phyloP scores from a whole-genome alignment of 1,140 invertebrate species.

The Ceratosolen fusciceps region DNA sequence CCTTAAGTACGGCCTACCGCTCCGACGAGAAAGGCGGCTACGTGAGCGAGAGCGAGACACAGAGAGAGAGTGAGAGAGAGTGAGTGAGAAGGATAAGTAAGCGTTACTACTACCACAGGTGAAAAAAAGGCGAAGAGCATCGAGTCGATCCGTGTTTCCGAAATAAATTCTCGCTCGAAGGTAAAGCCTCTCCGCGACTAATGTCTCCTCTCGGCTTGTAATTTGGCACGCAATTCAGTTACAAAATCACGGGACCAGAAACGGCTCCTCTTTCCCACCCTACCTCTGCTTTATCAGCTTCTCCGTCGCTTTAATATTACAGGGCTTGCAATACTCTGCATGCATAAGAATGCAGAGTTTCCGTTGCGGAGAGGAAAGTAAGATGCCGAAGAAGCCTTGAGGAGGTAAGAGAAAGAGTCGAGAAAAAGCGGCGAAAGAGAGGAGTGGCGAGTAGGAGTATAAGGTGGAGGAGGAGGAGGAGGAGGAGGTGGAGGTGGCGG shows the following conservation, averaged over 20 bases:
- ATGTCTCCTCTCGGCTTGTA: not conserved
- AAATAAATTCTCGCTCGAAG: not conserved
- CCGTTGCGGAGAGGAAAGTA: not conserved
- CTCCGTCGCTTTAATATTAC: not conserved
- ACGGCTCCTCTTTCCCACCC: constrained; percentile 8
- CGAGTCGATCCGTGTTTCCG: not conserved
- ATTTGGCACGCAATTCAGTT: constrained; percentile 26
- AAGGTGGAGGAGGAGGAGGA: too few relatives aligned
- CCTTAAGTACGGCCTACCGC: not conserved
- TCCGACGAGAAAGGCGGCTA: not conserved
- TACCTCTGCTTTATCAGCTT: not conserved
- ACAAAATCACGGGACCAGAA: constrained; percentile 22
- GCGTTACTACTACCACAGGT: not conserved
- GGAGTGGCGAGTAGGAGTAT: too few relatives aligned
- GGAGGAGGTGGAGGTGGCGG: too few relatives aligned
- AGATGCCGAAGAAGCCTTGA: too few relatives aligned
- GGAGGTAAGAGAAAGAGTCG: not conserved
- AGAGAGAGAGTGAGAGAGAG: too few relatives aligned
- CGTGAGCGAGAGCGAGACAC: not conserved
- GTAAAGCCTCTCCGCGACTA: not conserved
- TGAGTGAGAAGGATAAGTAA: too few relatives aligned
- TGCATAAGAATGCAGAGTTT: constrained; percentile 15
- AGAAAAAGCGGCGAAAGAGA: not conserved
- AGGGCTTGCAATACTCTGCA: constrained; percentile 5
- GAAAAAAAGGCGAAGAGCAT: not conserved